Evolutionary conservation across 2,888 invertebrate genomes (phyloP), one percentile per base, ranked within the genome.

Genomic region (Nezara viridula): DNA sequence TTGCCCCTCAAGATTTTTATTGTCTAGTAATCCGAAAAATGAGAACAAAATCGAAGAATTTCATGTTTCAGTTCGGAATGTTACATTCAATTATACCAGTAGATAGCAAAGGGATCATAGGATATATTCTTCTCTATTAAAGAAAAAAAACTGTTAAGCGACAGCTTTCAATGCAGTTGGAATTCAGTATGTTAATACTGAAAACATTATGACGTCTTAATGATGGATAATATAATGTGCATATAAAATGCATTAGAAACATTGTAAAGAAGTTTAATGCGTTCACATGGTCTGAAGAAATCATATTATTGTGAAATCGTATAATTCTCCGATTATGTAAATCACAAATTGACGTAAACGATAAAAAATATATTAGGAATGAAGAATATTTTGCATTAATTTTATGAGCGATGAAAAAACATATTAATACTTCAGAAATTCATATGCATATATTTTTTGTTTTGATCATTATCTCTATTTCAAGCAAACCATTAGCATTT

Each of bases 331-430:
- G 66, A 73, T 44, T 81, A 81, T 81, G 81, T 47, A 81, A 44
- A 81, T 81, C 44, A n/a, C n/a, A 2, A 12, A 40, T 47, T 81
- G 81, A 81, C 81, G 81, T 81, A 81, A n/a, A 24, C 19, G 9
- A 24, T 40, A 21, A 77, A 81, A 44, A 47, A 19, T 81, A n/a
- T n/a, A 47, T 81, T 81, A 6, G 2, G n/a, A 81, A 81, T 81
- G n/a, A n/a, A 19, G 0, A 44, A 81, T 81, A 81, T 81, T 81
- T 81, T 81, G n/a, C 81, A 81, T 81, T 81, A 81, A 81, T 81
- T 81, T 40, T 47, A 81, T 47, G 44, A 24, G 14, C 4, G 37
- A n/a, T 44, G 24, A 47, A 81, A 81, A 77, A 40, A 44, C 44
- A 81, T 81, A 73, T 73, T 37, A 37, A 73, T 73, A 73, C 32